These are phyloP conservation scores for Phylloscopus trochilus DNA, from an alignment of 2,113 vertebrate genomes.

Conservation along the genomic window DNA sequence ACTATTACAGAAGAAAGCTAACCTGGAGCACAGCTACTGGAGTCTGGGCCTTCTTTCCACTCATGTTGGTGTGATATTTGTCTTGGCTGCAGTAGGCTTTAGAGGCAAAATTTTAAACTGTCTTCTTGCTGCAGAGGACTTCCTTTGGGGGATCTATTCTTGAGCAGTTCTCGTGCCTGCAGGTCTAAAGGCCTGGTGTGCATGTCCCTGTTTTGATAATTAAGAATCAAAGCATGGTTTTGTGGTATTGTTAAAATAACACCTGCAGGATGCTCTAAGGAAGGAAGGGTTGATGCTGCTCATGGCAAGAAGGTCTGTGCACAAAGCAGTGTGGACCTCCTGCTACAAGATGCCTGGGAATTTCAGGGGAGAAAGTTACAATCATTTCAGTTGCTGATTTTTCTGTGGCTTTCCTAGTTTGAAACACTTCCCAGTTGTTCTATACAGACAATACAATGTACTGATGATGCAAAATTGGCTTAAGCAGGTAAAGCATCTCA, in stretches of 20 bases:
- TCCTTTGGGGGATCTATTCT: background rate
- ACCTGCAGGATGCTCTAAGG: background rate
- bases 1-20: background rate
- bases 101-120: background rate
- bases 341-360: accelerated
- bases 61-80: background rate
- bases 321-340: background rate
- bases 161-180: background rate
- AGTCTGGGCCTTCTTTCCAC: background rate
- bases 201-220: background rate
- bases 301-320: background rate
- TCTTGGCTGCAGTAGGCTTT: background rate
- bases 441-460: background rate
- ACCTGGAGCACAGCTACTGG: background rate
- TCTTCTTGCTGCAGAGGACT: background rate
- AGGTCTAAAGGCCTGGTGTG: background rate
- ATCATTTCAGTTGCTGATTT: background rate
- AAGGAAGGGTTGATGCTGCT: background rate
- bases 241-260: background rate
- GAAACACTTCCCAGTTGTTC: background rate
- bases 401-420: background rate
- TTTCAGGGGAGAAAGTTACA: background rate
- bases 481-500: background rate
- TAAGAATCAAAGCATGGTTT: background rate
- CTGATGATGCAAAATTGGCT: background rate